Evolutionary conservation across 2,797 vertebrate species (phyloP).

Genomic region (Acestrorhynchus altus): DNA sequence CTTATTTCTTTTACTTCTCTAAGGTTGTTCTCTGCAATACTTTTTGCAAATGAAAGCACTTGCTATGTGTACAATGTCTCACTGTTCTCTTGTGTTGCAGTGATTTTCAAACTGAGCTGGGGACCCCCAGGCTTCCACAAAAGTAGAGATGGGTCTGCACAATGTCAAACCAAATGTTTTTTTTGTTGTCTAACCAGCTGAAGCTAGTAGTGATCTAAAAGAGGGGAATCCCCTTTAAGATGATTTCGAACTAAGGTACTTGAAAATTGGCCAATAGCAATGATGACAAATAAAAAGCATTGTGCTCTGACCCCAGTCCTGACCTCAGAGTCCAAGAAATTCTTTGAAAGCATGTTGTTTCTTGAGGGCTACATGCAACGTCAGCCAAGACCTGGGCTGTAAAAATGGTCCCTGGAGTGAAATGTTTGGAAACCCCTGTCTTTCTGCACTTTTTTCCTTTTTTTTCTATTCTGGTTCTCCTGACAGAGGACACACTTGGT

Average conservation of each 20-base stretch:
- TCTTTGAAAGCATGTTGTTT: not conserved
- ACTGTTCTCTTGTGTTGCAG: constrained; percentile 54
- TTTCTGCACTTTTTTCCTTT: constrained; percentile 60
- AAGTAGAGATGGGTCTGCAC: not conserved
- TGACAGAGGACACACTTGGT: constrained; percentile 65
- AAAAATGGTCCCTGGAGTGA: constrained; percentile 1
- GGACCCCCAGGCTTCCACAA: constrained; percentile 13
- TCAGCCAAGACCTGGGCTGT: not conserved
- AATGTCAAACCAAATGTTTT: not conserved
- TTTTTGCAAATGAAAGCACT: constrained; percentile 59
- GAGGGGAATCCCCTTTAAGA: too few species aligned
- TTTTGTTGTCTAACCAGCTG: not conserved
- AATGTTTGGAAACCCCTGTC: constrained; percentile 52
- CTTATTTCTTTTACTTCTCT: constrained; percentile 42
- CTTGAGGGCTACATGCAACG: not conserved
- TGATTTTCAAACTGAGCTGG: constrained; percentile 36
- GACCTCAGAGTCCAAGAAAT: not conserved
- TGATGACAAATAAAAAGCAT: too few species aligned
- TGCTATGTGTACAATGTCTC: constrained; percentile 68
- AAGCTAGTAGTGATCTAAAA: too few species aligned
- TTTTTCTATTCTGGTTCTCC: constrained; percentile 64
- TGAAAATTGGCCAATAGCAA: too few species aligned
- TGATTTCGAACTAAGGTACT: too few species aligned
- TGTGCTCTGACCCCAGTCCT: not conserved
- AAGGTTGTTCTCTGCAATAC: constrained; percentile 60